phyloP scores from a whole-genome alignment of 1,140 invertebrate genomes.

The Drosophila eugracilis region DNA sequence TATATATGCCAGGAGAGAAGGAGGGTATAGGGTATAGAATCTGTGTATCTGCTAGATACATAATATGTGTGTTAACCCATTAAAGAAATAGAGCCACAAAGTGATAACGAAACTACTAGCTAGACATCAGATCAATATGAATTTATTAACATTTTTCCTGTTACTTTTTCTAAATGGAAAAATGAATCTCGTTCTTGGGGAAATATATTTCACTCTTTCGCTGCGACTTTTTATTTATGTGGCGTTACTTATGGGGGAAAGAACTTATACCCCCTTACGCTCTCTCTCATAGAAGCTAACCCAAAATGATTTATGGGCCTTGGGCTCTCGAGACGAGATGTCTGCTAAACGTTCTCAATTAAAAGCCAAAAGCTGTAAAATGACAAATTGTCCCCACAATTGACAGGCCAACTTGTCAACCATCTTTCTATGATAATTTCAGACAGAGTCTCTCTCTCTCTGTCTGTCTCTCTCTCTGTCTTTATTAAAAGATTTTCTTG shows the following conservation, averaged over 20 bases:
- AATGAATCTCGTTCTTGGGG: not conserved
- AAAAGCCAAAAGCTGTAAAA: slow-evolving; percentile 50
- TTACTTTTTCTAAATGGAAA: no score
- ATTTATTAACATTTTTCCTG: no score
- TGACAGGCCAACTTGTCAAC: slow-evolving; percentile 37
- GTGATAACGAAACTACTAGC: no score
- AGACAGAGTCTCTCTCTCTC: no score
- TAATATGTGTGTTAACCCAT: slow-evolving; percentile 54
- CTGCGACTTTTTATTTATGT: slow-evolving; percentile 78
- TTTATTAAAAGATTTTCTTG: not conserved
- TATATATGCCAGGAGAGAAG: slow-evolving; percentile 54
- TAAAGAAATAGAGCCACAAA: slow-evolving; percentile 40
- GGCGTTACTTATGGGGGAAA: slow-evolving; percentile 75
- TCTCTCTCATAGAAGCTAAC: not conserved
- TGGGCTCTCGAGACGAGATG: slow-evolving; percentile 51
- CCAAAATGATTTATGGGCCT: slow-evolving; percentile 71
- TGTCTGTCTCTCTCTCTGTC: no score
- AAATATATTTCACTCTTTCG: slow-evolving; percentile 56
- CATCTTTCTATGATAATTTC: not conserved
- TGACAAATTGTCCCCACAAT: slow-evolving; percentile 69
- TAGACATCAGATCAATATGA: not conserved
- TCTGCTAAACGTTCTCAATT: slow-evolving; percentile 78
- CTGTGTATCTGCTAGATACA: slow-evolving; percentile 59
- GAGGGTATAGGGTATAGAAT: slow-evolving; percentile 14
- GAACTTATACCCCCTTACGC: slow-evolving; percentile 1